A percentile compares a stretch with the other conserved stretches of the same genome.
Evolutionary conservation across 2,888 invertebrate species (phyloP).

Genomic region (Caradrina clavipalpis): DNA sequence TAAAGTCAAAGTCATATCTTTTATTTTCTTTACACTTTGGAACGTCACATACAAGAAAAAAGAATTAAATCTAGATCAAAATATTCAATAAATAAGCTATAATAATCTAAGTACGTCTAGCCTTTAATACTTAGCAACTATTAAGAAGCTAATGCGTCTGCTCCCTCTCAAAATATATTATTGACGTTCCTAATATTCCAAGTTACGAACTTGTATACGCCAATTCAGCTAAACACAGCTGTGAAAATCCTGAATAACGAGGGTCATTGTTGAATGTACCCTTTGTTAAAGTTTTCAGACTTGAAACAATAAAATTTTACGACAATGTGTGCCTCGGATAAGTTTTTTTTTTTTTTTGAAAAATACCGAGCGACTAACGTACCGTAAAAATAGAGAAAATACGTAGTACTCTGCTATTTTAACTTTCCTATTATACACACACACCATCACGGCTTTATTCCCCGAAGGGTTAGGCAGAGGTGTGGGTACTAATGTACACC

Average conservation of each 20-base stretch:
- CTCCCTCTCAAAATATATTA: slow-evolving; percentile 2
- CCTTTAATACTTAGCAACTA: slow-evolving; percentile 2
- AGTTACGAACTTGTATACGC: slow-evolving; percentile 6
- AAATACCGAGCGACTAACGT: slow-evolving; percentile 5
- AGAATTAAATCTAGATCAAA: too few species aligned
- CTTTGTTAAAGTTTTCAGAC: slow-evolving; percentile 62
- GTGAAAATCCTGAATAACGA: slow-evolving; percentile 40
- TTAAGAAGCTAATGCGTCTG: background rate
- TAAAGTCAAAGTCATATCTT: too few species aligned
- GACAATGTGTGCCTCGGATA: slow-evolving; percentile 26
- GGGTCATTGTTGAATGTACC: slow-evolving; percentile 48
- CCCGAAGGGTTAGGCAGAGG: too few species aligned
- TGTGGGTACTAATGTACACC: too few species aligned
- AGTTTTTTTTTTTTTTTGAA: slow-evolving; percentile 23
- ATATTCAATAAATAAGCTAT: background rate
- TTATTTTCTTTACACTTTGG: too few species aligned
- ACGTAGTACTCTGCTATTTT: background rate
- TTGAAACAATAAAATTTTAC: slow-evolving; percentile 63
- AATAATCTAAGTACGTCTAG: background rate
- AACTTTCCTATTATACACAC: too few species aligned
- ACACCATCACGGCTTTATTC: too few species aligned
- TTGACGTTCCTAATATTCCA: slow-evolving; percentile 10
- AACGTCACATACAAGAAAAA: too few species aligned
- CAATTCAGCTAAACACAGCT: slow-evolving; percentile 33
- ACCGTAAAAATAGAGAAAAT: slow-evolving; percentile 14